These are phyloP conservation scores for Muricea muricata DNA, from an alignment of 92 coral and sea anemone species.

Conservation along the genomic window DNA sequence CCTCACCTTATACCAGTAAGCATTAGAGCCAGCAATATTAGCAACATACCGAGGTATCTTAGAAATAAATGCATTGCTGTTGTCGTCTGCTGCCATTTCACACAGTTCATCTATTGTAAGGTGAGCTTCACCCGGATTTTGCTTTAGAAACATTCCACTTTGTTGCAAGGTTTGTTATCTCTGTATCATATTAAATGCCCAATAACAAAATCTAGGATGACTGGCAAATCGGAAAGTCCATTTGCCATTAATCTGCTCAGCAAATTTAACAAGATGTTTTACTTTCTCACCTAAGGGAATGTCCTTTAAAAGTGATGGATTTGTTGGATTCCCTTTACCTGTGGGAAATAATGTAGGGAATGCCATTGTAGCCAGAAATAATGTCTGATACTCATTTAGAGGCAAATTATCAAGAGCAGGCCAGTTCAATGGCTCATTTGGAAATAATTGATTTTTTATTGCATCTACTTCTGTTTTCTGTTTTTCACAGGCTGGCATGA, in stretches of 20 bases:
- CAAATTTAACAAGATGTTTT: constrained; percentile 63
- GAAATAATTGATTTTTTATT: constrained; percentile 57
- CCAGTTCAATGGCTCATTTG: constrained; percentile 59
- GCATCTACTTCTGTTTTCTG: constrained; percentile 54
- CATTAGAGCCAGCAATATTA: constrained; percentile 65
- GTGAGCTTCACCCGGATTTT: constrained; percentile 67
- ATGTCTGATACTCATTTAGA: constrained; percentile 59
- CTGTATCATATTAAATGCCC: constrained; percentile 70
- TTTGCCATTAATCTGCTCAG: constrained; percentile 53
- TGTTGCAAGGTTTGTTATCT: constrained; percentile 68
- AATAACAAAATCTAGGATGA: constrained; percentile 66
- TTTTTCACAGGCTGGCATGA: constrained; percentile 57
- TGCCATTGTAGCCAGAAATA: constrained; percentile 66
- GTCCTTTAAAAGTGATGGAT: constrained; percentile 55
- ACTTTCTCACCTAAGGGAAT: constrained; percentile 53
- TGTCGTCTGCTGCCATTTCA: constrained; percentile 64
- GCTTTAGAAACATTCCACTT: constrained; percentile 61
- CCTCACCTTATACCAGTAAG: constrained; percentile 67
- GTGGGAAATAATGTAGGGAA: constrained; percentile 72
- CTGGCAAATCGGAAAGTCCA: constrained; percentile 66
- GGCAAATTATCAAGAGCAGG: constrained; percentile 60
- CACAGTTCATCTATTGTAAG: constrained; percentile 69
- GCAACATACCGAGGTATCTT: constrained; percentile 67
- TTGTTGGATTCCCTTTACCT: constrained; percentile 72
- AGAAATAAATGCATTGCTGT: constrained; percentile 58